These are phyloP conservation scores for Zapus hudsonius DNA, from an alignment of 2,113 vertebrate genomes.

Conservation along the genomic window DNA sequence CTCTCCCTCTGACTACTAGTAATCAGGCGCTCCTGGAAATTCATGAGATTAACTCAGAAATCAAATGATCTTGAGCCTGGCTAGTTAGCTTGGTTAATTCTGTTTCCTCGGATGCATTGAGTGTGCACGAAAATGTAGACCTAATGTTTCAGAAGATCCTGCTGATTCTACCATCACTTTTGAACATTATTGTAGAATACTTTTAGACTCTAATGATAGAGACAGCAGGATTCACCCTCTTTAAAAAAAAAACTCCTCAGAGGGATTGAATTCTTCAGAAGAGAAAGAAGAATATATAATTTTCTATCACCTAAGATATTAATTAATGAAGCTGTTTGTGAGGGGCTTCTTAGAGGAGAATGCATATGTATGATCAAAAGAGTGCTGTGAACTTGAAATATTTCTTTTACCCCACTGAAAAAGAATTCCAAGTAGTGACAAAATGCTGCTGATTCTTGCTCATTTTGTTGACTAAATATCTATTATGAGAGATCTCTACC, in stretches of 20 bases:
- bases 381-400: conserved; percentile 53
- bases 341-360: conserved; percentile 53
- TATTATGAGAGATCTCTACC: conserved; percentile 57
- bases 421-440: conserved; percentile 37
- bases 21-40: conserved; percentile 57
- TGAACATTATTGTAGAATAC: conserved; percentile 31
- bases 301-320: conserved; percentile 71
- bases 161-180: background rate
- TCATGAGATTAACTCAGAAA: conserved; percentile 68
- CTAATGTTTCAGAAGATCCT: conserved; percentile 26
- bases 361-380: conserved; percentile 60
- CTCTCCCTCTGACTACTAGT: conserved; percentile 27
- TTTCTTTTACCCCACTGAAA: background rate
- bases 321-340: conserved; percentile 67
- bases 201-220: conserved; percentile 47
- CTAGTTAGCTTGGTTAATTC: conserved; percentile 14
- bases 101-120: conserved; percentile 27
- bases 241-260: conserved; percentile 23
- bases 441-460: conserved; percentile 57
- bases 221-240: conserved; percentile 36
- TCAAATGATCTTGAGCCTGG: conserved; percentile 43
- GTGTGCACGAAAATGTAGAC: background rate
- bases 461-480: conserved; percentile 73
- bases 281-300: conserved; percentile 77
- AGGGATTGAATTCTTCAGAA: conserved; percentile 69